phyloP scores from a whole-genome alignment of 2,888 invertebrate species.

The Zeuzera pyrina region DNA sequence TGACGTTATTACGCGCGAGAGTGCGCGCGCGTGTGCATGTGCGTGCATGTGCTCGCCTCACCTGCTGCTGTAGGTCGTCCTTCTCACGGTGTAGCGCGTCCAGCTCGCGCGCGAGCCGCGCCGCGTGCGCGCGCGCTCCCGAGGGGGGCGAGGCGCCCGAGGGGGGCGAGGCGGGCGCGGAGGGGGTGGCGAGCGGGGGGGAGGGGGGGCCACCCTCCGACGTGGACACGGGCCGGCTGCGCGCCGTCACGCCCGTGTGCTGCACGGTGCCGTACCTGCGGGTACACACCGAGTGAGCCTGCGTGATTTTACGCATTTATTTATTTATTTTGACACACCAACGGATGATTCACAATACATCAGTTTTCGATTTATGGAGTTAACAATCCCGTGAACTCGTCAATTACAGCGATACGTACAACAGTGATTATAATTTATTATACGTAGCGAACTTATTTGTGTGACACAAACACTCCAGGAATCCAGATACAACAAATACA shows the following conservation, averaged over 20 bases:
- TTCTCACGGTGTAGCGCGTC: constrained; percentile 78
- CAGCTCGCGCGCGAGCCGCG: constrained; percentile 67
- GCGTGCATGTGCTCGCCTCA: too few relatives aligned
- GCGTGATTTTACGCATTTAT: too few relatives aligned
- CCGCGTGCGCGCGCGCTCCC: constrained; percentile 23
- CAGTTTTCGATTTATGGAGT: too few relatives aligned
- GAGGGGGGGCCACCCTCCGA: constrained; percentile 4
- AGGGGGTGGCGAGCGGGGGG: neutral
- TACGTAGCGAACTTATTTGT: too few relatives aligned
- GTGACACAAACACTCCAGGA: too few relatives aligned
- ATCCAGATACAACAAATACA: too few relatives aligned
- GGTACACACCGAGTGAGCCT: too few relatives aligned
- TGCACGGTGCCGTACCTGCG: constrained; percentile 39
- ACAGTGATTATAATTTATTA: too few relatives aligned
- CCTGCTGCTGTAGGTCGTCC: constrained; percentile 84
- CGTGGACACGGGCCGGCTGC: constrained; percentile 14
- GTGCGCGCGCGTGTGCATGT: neutral
- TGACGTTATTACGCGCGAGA: constrained; percentile 1
- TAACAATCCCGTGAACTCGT: too few relatives aligned
- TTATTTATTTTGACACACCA: too few relatives aligned
- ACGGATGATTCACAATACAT: too few relatives aligned
- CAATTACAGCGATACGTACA: too few relatives aligned
- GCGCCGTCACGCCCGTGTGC: constrained; percentile 13
- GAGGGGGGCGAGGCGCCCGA: neutral
- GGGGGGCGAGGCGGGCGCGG: neutral